phyloP scores from a whole-genome alignment of 2,113 vertebrate genomes.

The Arenaria interpres region DNA sequence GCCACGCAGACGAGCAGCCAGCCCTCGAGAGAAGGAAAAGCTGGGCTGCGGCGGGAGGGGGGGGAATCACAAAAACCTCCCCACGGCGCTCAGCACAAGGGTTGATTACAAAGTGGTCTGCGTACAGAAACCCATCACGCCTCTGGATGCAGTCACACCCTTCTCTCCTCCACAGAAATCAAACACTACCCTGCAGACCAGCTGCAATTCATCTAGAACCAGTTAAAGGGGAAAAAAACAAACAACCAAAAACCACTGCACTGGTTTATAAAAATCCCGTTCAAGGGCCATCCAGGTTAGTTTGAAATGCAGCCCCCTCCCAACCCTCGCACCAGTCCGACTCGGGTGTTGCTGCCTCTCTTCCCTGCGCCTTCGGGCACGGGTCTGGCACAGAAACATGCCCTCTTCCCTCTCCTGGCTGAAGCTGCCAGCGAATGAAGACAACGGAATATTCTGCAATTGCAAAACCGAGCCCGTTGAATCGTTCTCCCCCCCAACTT shows the following conservation, averaged over 20 bases:
- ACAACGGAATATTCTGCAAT: not conserved
- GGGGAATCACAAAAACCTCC: constrained; percentile 41
- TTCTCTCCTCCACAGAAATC: not conserved
- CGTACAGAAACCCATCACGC: not conserved
- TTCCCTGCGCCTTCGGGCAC: fast-evolving
- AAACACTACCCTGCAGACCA: constrained; percentile 2
- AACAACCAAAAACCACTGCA: no score
- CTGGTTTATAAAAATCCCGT: constrained; percentile 2
- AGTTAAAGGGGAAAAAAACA: constrained; percentile 22
- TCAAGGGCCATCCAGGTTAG: not conserved
- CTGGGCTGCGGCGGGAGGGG: not conserved
- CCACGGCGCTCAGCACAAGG: not conserved
- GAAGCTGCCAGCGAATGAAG: not conserved
- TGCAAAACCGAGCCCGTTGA: not conserved
- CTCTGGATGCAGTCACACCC: not conserved
- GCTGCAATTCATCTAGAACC: constrained; percentile 40
- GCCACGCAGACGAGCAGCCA: not conserved
- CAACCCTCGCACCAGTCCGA: fast-evolving
- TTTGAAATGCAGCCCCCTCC: not conserved
- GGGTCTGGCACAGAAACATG: not conserved
- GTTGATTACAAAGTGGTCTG: not conserved
- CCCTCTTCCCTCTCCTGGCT: not conserved
- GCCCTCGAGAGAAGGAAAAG: not conserved
- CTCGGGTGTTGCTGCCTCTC: no score
- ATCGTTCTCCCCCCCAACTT: not conserved